These are phyloP conservation scores for Tholera decimalis DNA, from an alignment of 2,888 invertebrate species.

Conservation along the genomic window DNA sequence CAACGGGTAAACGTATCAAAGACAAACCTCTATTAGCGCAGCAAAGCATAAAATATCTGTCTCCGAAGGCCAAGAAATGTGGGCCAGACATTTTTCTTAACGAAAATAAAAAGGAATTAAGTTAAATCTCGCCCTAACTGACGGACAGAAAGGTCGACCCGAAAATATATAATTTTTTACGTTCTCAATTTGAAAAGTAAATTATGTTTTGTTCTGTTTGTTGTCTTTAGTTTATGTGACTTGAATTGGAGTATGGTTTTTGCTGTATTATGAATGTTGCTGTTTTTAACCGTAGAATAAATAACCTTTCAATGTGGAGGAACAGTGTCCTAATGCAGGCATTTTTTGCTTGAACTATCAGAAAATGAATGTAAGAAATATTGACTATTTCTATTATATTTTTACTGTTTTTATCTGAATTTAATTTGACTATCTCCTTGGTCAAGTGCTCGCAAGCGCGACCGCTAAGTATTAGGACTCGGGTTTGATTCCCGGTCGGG, in stretches of 20 bases:
- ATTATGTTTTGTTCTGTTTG: slow-evolving; percentile 32
- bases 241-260: neutral
- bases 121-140: slow-evolving; percentile 32
- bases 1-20: neutral
- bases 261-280: neutral
- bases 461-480: too few species aligned
- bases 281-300: too few species aligned
- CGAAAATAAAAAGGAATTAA: slow-evolving; percentile 49
- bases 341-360: too few species aligned
- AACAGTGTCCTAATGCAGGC: too few species aligned
- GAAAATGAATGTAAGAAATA: too few species aligned
- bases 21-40: slow-evolving; percentile 4
- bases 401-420: too few species aligned
- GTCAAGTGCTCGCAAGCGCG: too few species aligned
- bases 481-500: too few species aligned
- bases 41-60: slow-evolving; percentile 17
- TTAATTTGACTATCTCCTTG: too few species aligned
- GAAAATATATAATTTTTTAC: slow-evolving; percentile 39
- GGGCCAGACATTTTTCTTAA: slow-evolving; percentile 17
- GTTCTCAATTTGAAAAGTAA: slow-evolving; percentile 11
- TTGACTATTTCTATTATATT: too few species aligned
- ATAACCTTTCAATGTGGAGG: too few species aligned
- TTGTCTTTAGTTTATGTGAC: neutral
- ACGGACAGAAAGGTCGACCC: slow-evolving; percentile 13
- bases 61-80: slow-evolving; percentile 13